Evolutionary conservation across 2,113 vertebrate genomes (phyloP).

Genomic region (Strix aluco): DNA sequence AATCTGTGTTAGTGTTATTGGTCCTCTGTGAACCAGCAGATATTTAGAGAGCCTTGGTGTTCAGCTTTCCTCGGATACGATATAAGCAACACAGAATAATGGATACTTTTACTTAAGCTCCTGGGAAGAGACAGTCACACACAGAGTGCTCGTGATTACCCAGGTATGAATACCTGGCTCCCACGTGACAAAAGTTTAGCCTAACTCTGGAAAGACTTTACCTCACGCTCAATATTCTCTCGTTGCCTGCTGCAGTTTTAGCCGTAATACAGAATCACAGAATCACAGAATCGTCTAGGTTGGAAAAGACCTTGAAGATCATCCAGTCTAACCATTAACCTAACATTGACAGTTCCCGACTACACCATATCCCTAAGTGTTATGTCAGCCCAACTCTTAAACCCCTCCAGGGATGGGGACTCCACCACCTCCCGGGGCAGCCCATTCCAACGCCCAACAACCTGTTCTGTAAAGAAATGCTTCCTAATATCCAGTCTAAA

Average conservation of each 20-base stretch:
- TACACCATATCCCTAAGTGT: too few species aligned
- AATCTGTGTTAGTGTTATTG: background rate
- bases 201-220: background rate
- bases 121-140: background rate
- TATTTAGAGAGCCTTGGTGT: background rate
- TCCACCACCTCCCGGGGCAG: too few species aligned
- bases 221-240: background rate
- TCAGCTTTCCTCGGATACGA: background rate
- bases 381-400: too few species aligned
- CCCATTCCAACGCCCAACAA: too few species aligned
- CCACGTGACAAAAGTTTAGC: background rate
- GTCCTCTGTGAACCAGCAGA: background rate
- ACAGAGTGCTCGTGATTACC: rapidly evolving
- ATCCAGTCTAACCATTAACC: too few species aligned
- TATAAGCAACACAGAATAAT: background rate
- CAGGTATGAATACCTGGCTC: background rate
- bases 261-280: background rate
- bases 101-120: background rate
- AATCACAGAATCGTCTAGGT: too few species aligned
- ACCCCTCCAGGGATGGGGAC: too few species aligned
- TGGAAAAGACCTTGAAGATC: too few species aligned
- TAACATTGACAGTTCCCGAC: too few species aligned
- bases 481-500: too few species aligned
- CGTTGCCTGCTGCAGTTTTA: background rate
- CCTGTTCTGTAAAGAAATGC: too few species aligned